phyloP scores from a whole-genome alignment of 2,113 vertebrate genomes.

The Misgurnus anguillicaudatus region DNA sequence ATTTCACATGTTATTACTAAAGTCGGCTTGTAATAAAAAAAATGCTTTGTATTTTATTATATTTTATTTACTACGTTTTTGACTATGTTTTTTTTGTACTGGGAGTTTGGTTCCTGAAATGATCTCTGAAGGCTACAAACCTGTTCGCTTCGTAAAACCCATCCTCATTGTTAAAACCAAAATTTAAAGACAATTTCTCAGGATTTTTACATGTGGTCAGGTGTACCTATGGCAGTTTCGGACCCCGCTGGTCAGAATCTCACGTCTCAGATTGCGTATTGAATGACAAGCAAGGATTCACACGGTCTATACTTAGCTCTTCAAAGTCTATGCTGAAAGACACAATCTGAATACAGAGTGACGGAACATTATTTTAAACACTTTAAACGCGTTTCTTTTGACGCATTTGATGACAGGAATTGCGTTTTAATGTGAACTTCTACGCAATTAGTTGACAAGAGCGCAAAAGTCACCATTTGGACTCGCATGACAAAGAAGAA shows the following conservation, averaged over 20 bases:
- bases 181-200: neutral
- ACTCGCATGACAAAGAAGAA: neutral
- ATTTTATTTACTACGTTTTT: too few species aligned
- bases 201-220: neutral
- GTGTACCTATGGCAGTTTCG: neutral
- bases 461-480: neutral
- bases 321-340: neutral
- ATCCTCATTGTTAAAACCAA: neutral
- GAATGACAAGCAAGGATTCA: conserved; percentile 64
- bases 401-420: neutral
- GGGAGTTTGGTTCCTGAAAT: too few species aligned
- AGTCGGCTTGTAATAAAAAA: too few species aligned
- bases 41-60: neutral
- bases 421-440: neutral
- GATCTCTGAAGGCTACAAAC: neutral
- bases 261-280: conserved; percentile 66
- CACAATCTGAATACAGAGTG: neutral
- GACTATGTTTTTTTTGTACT: too few species aligned
- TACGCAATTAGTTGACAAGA: neutral
- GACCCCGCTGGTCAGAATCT: neutral
- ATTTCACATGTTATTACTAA: too few species aligned
- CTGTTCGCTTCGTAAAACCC: neutral
- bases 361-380: neutral
- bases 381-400: neutral
- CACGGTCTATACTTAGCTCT: conserved; percentile 73